Conservation (phyloP, 2,113 vertebrate genomes). For the Fregetta grallaria region DNA sequence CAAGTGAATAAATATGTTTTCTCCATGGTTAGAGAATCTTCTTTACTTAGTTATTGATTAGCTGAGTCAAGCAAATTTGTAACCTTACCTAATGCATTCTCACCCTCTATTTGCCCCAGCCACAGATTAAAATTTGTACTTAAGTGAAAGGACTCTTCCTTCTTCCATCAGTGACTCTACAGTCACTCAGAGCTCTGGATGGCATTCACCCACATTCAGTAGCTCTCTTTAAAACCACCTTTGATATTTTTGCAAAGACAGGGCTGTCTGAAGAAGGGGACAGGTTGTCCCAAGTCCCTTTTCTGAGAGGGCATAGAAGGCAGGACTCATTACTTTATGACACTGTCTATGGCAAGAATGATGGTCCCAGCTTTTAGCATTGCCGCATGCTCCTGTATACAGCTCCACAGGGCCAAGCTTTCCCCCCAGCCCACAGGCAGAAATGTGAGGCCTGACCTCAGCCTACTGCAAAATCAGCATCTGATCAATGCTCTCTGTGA, state of each 20-base stretch:
- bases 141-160: not conserved
- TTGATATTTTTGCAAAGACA: not conserved
- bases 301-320: not conserved
- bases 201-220: not conserved
- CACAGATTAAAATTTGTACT: slow-evolving; percentile 6
- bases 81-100: slow-evolving; percentile 50
- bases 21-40: slow-evolving; percentile 17
- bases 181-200: not conserved
- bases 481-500: not conserved
- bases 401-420: not conserved
- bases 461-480: not conserved
- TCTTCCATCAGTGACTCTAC: not conserved
- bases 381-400: not conserved
- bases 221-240: not conserved
- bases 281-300: not conserved
- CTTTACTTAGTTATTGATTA: slow-evolving; percentile 56
- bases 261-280: not conserved
- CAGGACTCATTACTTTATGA: not conserved
- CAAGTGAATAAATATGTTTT: slow-evolving; percentile 29
- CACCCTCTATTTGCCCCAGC: slow-evolving; percentile 29
- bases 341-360: not conserved
- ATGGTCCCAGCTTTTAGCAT: not conserved
- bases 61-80: slow-evolving; percentile 44
- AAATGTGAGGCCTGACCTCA: not conserved
- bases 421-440: not conserved